phyloP scores from a whole-genome alignment of 2,113 vertebrate species.

The Zapornia atra region DNA sequence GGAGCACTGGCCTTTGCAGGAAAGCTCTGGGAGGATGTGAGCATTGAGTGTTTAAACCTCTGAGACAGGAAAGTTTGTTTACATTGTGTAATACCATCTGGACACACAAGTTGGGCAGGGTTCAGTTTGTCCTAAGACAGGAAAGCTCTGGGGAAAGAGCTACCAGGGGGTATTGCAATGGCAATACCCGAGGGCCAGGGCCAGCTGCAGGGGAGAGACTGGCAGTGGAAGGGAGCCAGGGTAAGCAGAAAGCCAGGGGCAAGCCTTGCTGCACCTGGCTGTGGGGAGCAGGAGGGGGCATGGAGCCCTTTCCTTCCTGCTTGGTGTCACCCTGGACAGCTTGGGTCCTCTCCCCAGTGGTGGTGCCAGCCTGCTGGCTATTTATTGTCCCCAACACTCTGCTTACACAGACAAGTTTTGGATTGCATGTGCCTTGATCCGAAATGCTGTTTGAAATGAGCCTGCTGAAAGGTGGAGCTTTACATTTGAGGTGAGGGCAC shows the following conservation, averaged over 20 bases:
- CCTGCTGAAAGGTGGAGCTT: neutral
- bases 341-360: rapidly evolving
- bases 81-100: neutral
- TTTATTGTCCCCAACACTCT: neutral
- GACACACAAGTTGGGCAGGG: neutral
- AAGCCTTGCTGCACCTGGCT: neutral
- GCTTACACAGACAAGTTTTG: neutral
- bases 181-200: neutral
- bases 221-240: neutral
- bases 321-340: rapidly evolving
- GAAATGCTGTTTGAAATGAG: neutral
- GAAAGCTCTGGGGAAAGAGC: neutral
- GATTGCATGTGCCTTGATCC: neutral
- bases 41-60: neutral
- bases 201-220: neutral
- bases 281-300: neutral
- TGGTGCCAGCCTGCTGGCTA: rapidly evolving
- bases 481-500: neutral
- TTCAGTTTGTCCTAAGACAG: neutral
- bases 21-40: neutral
- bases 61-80: neutral
- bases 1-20: neutral
- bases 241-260: neutral
- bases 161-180: neutral
- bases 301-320: neutral